Percentiles rank a stretch among this genome's conserved stretches.
Evolutionary conservation across 2,113 vertebrate species (phyloP).

Genomic region (Sapajus apella): DNA sequence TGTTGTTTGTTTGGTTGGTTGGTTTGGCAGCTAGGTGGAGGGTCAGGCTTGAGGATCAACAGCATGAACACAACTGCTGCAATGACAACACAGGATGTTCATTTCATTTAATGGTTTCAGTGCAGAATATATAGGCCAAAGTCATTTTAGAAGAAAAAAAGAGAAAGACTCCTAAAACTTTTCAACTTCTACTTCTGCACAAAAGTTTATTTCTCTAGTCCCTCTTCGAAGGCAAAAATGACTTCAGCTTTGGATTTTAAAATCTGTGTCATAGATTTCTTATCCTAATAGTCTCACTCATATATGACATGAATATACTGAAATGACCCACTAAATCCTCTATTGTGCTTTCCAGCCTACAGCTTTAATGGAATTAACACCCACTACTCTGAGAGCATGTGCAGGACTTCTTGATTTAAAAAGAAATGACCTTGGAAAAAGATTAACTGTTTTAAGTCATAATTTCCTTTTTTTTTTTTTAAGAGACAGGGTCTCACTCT

Average conservation of each 20-base stretch:
- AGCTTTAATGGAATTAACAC: slow-evolving; percentile 38
- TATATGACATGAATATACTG: not conserved
- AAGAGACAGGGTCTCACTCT: too few species aligned
- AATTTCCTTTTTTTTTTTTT: too few species aligned
- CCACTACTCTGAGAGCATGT: not conserved
- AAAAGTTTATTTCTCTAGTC: slow-evolving; percentile 25
- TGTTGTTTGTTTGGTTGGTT: not conserved
- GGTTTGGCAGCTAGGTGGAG: not conserved
- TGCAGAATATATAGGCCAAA: not conserved
- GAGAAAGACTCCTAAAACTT: not conserved
- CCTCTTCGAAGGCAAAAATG: not conserved
- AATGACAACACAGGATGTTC: not conserved
- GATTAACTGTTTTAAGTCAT: too few species aligned
- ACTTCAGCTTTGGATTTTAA: not conserved
- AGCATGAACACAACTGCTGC: not conserved
- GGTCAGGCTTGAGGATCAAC: not conserved
- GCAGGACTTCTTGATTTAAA: not conserved
- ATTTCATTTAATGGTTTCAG: not conserved
- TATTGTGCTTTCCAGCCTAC: not conserved
- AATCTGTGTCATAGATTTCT: not conserved
- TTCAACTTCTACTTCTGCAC: slow-evolving; percentile 9
- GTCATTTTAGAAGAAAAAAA: slow-evolving; percentile 41
- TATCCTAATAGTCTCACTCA: not conserved
- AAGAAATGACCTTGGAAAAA: not conserved
- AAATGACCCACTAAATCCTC: slow-evolving; percentile 25